Conservation (phyloP, 2,113 vertebrate species). For the Agelaius tricolor region DNA sequence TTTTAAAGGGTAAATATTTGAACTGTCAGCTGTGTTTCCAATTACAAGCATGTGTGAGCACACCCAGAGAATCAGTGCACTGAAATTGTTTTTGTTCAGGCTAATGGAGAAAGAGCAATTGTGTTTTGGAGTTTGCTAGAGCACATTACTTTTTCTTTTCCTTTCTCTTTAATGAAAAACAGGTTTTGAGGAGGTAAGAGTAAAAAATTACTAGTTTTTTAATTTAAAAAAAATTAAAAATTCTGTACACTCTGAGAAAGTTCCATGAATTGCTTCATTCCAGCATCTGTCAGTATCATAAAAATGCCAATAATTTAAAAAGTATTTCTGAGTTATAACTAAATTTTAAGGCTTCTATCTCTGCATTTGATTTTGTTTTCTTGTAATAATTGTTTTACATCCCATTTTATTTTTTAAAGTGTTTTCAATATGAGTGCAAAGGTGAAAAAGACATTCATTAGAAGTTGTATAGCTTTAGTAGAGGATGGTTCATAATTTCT, state of each 20-base stretch:
- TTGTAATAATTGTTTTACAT: not conserved
- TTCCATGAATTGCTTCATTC: not conserved
- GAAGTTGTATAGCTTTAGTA: not conserved
- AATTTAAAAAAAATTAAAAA: not conserved
- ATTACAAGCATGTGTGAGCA: not conserved
- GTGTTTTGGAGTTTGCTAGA: not conserved
- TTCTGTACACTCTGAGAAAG: not conserved
- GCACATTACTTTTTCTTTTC: not conserved
- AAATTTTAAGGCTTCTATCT: not conserved
- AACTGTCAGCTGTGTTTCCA: constrained; percentile 36
- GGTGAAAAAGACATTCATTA: not conserved
- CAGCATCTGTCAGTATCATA: not conserved
- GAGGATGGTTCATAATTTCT: not conserved
- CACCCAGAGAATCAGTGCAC: not conserved
- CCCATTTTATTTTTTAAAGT: not conserved
- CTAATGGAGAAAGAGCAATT: not conserved
- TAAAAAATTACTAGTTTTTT: not conserved
- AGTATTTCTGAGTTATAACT: not conserved
- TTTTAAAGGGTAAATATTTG: not conserved
- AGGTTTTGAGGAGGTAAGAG: not conserved
- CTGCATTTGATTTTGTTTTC: not conserved
- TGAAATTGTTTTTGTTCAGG: constrained; percentile 24
- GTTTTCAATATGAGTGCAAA: not conserved
- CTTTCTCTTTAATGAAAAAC: not conserved
- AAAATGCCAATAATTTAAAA: not conserved